Base-by-base conservation (phyloP, 2,113 vertebrate genomes). In the Pluvialis apricaria region DNA sequence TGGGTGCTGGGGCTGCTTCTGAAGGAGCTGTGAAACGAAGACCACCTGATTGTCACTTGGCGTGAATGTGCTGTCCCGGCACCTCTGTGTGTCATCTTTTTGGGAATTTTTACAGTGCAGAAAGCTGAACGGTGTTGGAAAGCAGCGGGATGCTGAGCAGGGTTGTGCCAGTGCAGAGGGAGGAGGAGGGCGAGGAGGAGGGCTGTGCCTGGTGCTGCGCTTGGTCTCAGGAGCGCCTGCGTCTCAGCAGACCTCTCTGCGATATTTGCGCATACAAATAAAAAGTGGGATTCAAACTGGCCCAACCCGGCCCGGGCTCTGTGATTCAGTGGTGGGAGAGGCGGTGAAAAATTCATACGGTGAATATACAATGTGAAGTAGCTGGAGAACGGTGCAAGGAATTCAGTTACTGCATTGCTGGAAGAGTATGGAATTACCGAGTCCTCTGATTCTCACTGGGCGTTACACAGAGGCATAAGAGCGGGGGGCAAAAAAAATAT, bases 401-500 rank as follows among this genome's bases (percentile, higher is more conserved):
- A 58, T 62, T 58, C 34, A 15, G 34, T 34, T 32, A 25, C 42
- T 82, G 92, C 47, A 26, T 44, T 0, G 15, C 54, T 65, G 94
- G 58, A 80, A 66, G 66, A 69, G n/a, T 32, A 10, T 0, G 0
- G 73, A 82, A n/a, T 51, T 79, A 42, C 34, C 0, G 2, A 61
- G 69, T 31, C 54, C 78, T 86, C 54, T 65, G 69, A 19, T 47
- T 73, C 40, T 61, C 0, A 2, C 64, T 36, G 36, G 49, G 52
- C 25, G 11, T 66, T 80, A 40, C 58, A 14, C 14, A 54, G 66
- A 87, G 38, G 32, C 13, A 11, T 31, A 62, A 57, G 26, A 64
- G 17, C 66, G 14, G 14, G 4, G 15, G 11, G 10, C 15, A 1
- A 8, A 47, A 44, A 36, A 31, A 13, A 42, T 13, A 42, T 42